Conservation (phyloP, 30 jellyfish, hydroid and myxozoan species). For the Aurelia sp. region DNA sequence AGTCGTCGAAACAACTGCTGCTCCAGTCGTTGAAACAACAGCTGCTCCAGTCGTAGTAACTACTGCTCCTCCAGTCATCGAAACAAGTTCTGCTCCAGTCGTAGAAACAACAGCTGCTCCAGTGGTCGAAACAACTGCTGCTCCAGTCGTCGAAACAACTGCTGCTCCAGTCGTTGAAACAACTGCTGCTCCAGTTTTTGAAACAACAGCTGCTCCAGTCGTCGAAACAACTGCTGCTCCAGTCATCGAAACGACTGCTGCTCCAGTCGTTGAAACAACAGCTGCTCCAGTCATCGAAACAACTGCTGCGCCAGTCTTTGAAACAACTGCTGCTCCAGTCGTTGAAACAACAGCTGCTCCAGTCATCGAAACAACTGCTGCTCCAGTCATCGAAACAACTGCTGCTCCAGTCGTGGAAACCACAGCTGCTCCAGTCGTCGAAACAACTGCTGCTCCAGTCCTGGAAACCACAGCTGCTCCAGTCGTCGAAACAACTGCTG, state of each 20-base stretch:
- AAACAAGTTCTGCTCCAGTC: too few species aligned
- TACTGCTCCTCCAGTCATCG: too few species aligned
- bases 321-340: slow-evolving; percentile 42
- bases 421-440: slow-evolving; percentile 40
- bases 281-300: slow-evolving; percentile 53
- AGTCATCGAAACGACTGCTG: slow-evolving; percentile 32
- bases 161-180: too few species aligned
- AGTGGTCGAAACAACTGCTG: too few species aligned
- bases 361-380: slow-evolving; percentile 23
- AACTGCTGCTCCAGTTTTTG: too few species aligned
- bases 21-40: neutral
- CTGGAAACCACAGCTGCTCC: slow-evolving; percentile 44
- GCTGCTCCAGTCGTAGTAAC: too few species aligned
- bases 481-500: slow-evolving; percentile 32
- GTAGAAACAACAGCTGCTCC: too few species aligned
- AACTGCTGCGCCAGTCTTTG: slow-evolving; percentile 56
- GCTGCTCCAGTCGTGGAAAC: slow-evolving; percentile 42
- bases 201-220: too few species aligned
- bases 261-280: slow-evolving; percentile 29
- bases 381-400: slow-evolving; percentile 17
- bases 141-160: too few species aligned
- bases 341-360: slow-evolving; percentile 53
- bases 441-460: slow-evolving; percentile 58
- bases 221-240: neutral
- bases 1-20: slow-evolving; percentile 19